These are phyloP conservation scores for Epinephelus moara DNA, from an alignment of 2,113 vertebrate species.

Conservation along the genomic window DNA sequence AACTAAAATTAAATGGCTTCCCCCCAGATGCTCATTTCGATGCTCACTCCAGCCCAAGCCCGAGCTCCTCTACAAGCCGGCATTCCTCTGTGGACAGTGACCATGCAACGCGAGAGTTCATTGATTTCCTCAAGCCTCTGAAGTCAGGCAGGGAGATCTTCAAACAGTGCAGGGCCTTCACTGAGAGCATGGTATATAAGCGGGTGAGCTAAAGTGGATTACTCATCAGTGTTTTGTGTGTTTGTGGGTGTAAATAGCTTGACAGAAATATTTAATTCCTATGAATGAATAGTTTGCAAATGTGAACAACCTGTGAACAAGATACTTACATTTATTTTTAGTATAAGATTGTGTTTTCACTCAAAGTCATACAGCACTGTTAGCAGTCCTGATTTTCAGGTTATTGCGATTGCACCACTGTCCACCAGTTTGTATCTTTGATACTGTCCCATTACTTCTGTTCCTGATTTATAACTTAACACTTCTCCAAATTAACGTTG, in stretches of 20 bases:
- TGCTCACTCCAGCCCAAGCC: slow-evolving; percentile 83
- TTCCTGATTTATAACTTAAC: background rate
- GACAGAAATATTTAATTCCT: background rate
- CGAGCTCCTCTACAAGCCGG: slow-evolving; percentile 88
- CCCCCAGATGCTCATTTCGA: slow-evolving; percentile 86
- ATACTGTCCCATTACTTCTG: background rate
- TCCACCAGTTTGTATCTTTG: background rate
- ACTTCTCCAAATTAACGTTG: background rate
- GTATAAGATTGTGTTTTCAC: slow-evolving; percentile 2
- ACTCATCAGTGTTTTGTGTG: background rate
- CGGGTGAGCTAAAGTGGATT: slow-evolving; percentile 82
- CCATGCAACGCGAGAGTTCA: slow-evolving; percentile 90
- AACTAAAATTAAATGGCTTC: background rate
- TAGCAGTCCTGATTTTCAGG: background rate
- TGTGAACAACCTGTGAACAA: background rate
- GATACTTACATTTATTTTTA: background rate
- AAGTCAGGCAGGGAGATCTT: slow-evolving; percentile 94
- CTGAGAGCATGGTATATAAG: slow-evolving; percentile 91
- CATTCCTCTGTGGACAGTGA: slow-evolving; percentile 90
- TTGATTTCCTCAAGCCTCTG: slow-evolving; percentile 94
- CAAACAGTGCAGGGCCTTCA: slow-evolving; percentile 92
- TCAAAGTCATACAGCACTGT: background rate
- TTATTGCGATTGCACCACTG: background rate
- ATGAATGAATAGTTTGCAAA: background rate
- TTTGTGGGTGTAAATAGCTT: background rate